Evolutionary conservation across 2,888 invertebrate species (phyloP).

Genomic region (Lissocephala sabroskyi): DNA sequence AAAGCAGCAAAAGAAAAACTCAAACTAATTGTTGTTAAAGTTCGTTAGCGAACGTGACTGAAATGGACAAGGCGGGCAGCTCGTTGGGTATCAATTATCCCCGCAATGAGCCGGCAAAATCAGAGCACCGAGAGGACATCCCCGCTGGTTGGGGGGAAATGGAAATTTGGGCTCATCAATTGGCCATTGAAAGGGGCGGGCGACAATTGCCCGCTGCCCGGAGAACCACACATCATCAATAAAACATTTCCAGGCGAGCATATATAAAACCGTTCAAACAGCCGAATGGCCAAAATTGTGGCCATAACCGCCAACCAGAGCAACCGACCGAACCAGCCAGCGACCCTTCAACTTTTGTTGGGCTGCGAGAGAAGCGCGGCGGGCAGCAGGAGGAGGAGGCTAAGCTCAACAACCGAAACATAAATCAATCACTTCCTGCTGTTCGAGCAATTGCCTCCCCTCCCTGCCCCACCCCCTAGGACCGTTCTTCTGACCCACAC

Average conservation of each 20-base stretch:
- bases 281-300: conserved; percentile 41
- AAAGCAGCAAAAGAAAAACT: conserved; percentile 14
- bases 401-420: conserved; percentile 18
- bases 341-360: no score
- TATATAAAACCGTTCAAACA: conserved; percentile 31
- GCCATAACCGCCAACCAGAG: no score
- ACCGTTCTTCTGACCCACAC: no score
- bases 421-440: conserved; percentile 60
- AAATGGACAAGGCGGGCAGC: no score
- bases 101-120: no score
- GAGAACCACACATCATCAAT: conserved; percentile 56
- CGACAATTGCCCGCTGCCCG: not conserved
- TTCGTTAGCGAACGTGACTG: conserved; percentile 51
- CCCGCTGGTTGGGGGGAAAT: not conserved
- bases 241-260: conserved; percentile 25
- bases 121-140: conserved; percentile 10
- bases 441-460: conserved; percentile 33
- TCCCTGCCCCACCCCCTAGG: no score
- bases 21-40: conserved; percentile 56
- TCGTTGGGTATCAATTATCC: conserved; percentile 1
- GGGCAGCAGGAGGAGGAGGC: no score
- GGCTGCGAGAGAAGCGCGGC: no score
- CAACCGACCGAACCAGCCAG: not conserved
- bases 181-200: not conserved
- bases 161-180: conserved; percentile 19